These are phyloP conservation scores for Anniella stebbinsi DNA, from an alignment of 2,797 vertebrate species.

Conservation along the genomic window DNA sequence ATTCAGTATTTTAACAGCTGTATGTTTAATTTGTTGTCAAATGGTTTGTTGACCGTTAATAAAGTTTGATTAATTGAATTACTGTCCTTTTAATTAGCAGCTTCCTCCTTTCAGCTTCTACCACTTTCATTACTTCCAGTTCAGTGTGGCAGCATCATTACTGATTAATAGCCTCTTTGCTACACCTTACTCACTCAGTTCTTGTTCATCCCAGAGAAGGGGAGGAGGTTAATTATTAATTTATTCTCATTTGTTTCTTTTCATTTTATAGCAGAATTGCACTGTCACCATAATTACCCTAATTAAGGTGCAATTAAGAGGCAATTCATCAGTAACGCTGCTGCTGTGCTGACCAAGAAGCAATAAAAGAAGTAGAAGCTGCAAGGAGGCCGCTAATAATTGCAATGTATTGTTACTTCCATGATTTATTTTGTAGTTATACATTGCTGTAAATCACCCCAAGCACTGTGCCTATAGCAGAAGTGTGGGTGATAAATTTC, in stretches of 20 bases:
- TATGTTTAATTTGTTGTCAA: too few species aligned
- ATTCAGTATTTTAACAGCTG: too few species aligned
- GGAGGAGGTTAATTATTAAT: slow-evolving; percentile 1
- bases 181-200: background rate
- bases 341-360: slow-evolving; percentile 2
- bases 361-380: background rate
- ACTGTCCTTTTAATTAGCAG: background rate
- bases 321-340: slow-evolving; percentile 6
- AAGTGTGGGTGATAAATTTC: background rate
- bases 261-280: slow-evolving; percentile 12
- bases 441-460: background rate
- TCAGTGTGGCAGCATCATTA: background rate
- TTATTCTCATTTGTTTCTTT: background rate
- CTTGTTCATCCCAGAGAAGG: background rate
- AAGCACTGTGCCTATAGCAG: background rate
- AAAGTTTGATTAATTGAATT: too few species aligned
- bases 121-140: background rate
- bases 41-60: too few species aligned
- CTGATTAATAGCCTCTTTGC: background rate
- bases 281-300: slow-evolving; percentile 9
- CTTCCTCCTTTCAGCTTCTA: background rate
- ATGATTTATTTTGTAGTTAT: background rate
- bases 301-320: slow-evolving; percentile 10
- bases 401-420: background rate
- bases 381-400: slow-evolving; percentile 9